Percentiles rank a stretch among this genome's conserved stretches.
These are phyloP conservation scores for Polyommatus iphigenia DNA, from an alignment of 2,888 invertebrate genomes.

Conservation along the genomic window DNA sequence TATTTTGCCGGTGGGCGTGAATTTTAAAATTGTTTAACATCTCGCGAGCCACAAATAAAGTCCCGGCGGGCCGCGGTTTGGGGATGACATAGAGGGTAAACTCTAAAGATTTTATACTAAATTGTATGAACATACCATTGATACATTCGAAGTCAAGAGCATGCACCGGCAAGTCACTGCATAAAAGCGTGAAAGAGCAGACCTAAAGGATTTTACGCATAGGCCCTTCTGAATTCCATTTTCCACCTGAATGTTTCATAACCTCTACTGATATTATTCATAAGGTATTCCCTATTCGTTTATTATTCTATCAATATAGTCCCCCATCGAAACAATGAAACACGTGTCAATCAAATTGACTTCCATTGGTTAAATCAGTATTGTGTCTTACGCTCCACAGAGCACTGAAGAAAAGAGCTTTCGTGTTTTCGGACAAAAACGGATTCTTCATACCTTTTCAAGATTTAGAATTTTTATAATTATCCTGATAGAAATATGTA, in stretches of 20 bases:
- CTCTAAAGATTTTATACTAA: too few relatives aligned
- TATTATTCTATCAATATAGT: conserved; percentile 35
- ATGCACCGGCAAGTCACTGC: too few relatives aligned
- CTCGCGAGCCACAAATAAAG: too few relatives aligned
- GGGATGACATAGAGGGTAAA: too few relatives aligned
- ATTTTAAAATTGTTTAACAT: too few relatives aligned
- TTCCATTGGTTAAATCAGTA: conserved; percentile 43
- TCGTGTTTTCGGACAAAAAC: neutral
- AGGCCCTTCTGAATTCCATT: neutral
- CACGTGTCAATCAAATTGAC: conserved; percentile 56
- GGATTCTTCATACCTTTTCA: neutral
- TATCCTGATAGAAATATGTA: too few relatives aligned
- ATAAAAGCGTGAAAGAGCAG: too few relatives aligned
- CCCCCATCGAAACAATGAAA: conserved; percentile 44
- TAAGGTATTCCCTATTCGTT: neutral
- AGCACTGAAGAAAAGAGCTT: conserved; percentile 24
- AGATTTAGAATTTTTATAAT: neutral
- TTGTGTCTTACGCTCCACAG: conserved; percentile 45
- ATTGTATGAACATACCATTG: too few relatives aligned
- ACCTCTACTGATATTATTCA: neutral
- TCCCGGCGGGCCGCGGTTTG: too few relatives aligned
- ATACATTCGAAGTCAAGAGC: too few relatives aligned
- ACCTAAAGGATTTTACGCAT: too few relatives aligned
- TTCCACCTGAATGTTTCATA: neutral
- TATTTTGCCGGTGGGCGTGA: too few relatives aligned